phyloP scores from a whole-genome alignment of 2,113 vertebrate genomes.

The human (Homo sapiens) region GRCh38 chr7:90317501-90318000 shows the following conservation, averaged over 20 bases:
- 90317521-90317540: not conserved
- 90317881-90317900: not conserved
- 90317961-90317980: not conserved
- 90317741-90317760: not conserved
- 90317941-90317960: not conserved
- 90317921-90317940: not conserved
- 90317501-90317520: not conserved
- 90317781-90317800: not conserved
- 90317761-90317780: not conserved
- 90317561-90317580: not conserved
- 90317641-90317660: not conserved
- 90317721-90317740: not conserved
- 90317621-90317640: not conserved
- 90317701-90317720: not conserved
- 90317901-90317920: not conserved
- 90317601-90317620: not conserved
- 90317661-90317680: not conserved
- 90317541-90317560: not conserved
- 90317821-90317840: not conserved
- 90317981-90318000: constrained; percentile 10
- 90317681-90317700: not conserved
- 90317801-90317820: not conserved
- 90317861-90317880: not conserved
- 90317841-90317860: not conserved
- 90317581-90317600: constrained; percentile 14